Base-by-base conservation (phyloP, 2,888 invertebrate species). In the Cerceris ruficornis region DNA sequence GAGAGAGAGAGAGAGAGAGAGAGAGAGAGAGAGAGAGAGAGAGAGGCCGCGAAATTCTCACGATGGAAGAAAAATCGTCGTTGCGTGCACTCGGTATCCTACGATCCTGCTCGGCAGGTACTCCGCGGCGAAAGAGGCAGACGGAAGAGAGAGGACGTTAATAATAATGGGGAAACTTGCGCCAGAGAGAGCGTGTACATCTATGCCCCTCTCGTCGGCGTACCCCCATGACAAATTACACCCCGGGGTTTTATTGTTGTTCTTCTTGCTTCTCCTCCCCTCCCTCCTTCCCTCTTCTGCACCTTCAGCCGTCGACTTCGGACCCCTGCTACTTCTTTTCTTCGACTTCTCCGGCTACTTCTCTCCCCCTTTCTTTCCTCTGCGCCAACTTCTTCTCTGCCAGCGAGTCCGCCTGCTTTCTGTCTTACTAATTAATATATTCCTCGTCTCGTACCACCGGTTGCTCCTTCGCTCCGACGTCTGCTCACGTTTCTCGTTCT, bases 151-250 rank as follows among this genome's bases (percentile, higher is more conserved):
- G 68, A 79, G 84, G 83, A 85, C 86, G 90, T 90, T 91, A 89
- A 91, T 90, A 90, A 90, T 90, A 90, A 91, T 90, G 91, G 88
- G 88, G 86, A 90, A 90, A 90, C 82, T 90, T 90, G 74, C 73
- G 62, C 61, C 28, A 28, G 78, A 49, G 72, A 73, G 78, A 77
- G 75, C 74, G 79, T 86, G 86, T 85, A 82, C 81, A 83, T 80
- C 72, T 80, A 50, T 69, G 70, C 58, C 54, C 11, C 62, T 28
- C 75, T 62, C 50, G 52, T 77, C 76, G 79, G 71, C 69, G 77
- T 75, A 68, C 80, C 80, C 59, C 86, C 87, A 88, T 91, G 90
- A 90, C 89, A 90, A 90, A 90, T 90, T 90, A 85, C 85, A 86
- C 89, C 86, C 85, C 70, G 70, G 88, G 88, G 88, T 90, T 90